phyloP scores from a whole-genome alignment of 1,140 invertebrate species.

The Nasonia giraulti region DNA sequence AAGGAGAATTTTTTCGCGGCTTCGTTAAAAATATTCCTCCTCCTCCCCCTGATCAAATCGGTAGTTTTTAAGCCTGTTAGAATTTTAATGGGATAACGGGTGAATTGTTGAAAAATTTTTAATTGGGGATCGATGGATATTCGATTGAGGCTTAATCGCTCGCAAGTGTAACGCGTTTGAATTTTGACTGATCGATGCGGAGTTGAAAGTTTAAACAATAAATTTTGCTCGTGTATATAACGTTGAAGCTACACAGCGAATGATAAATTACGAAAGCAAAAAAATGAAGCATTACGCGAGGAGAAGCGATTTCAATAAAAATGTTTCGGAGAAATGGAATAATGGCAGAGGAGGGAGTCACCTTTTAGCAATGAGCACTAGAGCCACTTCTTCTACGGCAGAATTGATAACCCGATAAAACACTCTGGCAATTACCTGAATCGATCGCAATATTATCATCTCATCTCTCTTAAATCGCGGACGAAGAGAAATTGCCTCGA shows the following conservation, averaged over 20 bases:
- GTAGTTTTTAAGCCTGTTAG: background rate
- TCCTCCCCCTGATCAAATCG: background rate
- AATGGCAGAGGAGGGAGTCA: background rate
- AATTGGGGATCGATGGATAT: background rate
- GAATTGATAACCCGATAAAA: slow-evolving; percentile 38
- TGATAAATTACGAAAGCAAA: too few relatives aligned
- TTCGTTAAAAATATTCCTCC: background rate
- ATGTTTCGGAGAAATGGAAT: background rate
- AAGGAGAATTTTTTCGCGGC: background rate
- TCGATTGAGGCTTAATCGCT: background rate
- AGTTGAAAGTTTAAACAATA: background rate
- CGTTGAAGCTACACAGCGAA: too few relatives aligned
- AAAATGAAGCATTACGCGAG: background rate
- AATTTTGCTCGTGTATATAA: too few relatives aligned
- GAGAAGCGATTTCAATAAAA: slow-evolving; percentile 1
- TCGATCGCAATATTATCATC: slow-evolving; percentile 22
- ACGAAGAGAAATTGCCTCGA: background rate
- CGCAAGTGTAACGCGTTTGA: background rate
- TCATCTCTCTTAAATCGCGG: slow-evolving; percentile 3
- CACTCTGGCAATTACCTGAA: slow-evolving; percentile 22
- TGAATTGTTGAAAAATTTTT: background rate
- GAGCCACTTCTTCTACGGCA: background rate
- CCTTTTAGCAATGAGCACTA: background rate
- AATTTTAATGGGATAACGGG: background rate
- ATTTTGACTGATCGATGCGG: background rate